These are phyloP conservation scores for Colletes latitarsis DNA, from an alignment of 1,140 invertebrate genomes.

Conservation along the genomic window DNA sequence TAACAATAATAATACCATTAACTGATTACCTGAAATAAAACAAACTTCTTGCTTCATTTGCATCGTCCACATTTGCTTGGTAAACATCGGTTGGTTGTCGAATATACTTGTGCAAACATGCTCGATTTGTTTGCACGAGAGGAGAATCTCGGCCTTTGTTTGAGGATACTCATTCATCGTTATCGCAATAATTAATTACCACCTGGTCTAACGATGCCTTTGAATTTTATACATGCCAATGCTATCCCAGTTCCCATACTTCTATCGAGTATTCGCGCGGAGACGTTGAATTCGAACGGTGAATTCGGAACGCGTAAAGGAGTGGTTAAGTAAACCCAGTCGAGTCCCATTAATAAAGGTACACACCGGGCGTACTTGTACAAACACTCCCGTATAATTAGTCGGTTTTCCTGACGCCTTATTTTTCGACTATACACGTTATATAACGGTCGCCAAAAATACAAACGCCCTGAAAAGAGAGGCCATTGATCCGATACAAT, in stretches of 20 bases:
- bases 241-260: no score
- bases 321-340: slow-evolving; percentile 47
- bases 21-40: no score
- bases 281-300: slow-evolving; percentile 28
- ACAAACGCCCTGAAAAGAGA: background rate
- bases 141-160: background rate
- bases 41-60: background rate
- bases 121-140: background rate
- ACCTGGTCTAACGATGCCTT: background rate
- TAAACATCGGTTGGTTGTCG: slow-evolving; percentile 1
- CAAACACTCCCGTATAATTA: slow-evolving; percentile 43
- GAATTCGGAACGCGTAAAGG: slow-evolving; percentile 31
- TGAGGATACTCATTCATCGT: background rate
- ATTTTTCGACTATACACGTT: background rate
- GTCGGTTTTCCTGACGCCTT: slow-evolving; percentile 30
- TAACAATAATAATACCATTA: no score
- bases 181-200: slow-evolving; percentile 16
- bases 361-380: background rate
- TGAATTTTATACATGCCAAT: background rate
- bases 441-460: background rate
- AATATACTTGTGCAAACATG: background rate
- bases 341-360: slow-evolving; percentile 24
- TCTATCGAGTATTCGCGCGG: background rate
- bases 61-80: background rate
- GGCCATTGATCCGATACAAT: background rate